phyloP scores from a whole-genome alignment of 2,888 invertebrate genomes.

The Yponomeuta sedellus region DNA sequence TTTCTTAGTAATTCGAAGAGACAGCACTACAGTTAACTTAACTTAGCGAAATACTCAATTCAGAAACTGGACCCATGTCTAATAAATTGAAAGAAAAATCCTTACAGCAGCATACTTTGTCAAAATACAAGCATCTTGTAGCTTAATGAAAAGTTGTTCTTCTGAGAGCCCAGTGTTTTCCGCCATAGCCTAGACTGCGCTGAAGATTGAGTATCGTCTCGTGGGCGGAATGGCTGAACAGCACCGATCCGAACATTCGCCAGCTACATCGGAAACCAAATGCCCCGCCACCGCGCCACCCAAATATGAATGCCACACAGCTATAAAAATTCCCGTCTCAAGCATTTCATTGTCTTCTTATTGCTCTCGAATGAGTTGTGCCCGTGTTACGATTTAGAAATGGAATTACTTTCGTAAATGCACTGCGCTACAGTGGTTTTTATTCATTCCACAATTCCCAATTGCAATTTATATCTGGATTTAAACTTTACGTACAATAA shows the following conservation, averaged over 20 bases:
- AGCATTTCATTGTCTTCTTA: constrained; percentile 13
- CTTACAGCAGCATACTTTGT: too few species aligned
- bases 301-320: constrained; percentile 40
- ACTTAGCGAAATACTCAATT: too few species aligned
- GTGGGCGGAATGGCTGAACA: constrained; percentile 57
- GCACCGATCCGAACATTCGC: constrained; percentile 33
- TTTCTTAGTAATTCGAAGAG: too few species aligned
- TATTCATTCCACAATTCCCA: not conserved
- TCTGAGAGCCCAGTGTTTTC: too few species aligned
- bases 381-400: constrained; percentile 10
- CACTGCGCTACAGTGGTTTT: not conserved
- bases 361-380: constrained; percentile 12
- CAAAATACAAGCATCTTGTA: too few species aligned
- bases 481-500: not conserved
- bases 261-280: constrained; percentile 39
- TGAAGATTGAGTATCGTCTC: constrained; percentile 55
- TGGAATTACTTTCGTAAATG: constrained; percentile 4
- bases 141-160: too few species aligned
- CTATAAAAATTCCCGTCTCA: constrained; percentile 48
- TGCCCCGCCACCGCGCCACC: constrained; percentile 27
- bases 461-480: not conserved
- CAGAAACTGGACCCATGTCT: too few species aligned
- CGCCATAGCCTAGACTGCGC: not conserved
- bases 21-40: too few species aligned
- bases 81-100: too few species aligned